These are phyloP conservation scores for human (Homo sapiens) DNA, from an alignment of 2,113 vertebrate species.

Conservation along the genomic window GRCh38 chr5:161282001-161282500, in stretches of 20 bases:
- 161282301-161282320: background rate
- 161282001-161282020: no score
- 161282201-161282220: background rate
- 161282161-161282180: background rate
- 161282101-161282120: background rate
- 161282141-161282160: background rate
- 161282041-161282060: background rate
- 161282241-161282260: no score
- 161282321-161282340: background rate
- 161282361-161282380: background rate
- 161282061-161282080: background rate
- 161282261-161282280: no score
- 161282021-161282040: no score
- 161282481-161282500: background rate
- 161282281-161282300: background rate
- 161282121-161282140: background rate
- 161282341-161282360: background rate
- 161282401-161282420: background rate
- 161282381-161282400: background rate
- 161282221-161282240: background rate
- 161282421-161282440: background rate
- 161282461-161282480: background rate
- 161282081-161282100: background rate
- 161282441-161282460: background rate
- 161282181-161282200: background rate